Base-by-base conservation (phyloP, 2,797 vertebrate genomes). In the Premnoplex brunnescens region DNA sequence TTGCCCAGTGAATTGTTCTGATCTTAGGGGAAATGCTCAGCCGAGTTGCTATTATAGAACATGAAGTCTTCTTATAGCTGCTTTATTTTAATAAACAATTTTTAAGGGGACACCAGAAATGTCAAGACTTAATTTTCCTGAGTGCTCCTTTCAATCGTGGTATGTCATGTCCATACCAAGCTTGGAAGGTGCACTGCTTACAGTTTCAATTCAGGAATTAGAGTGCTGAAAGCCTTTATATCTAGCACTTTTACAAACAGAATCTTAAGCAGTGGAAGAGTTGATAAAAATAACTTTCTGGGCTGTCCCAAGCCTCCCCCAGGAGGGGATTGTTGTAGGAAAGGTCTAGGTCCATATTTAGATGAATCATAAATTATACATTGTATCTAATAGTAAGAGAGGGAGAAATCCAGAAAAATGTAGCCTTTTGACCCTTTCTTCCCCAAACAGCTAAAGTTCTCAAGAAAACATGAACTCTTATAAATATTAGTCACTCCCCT, bases 381-480 rank as follows among this genome's bases (percentile, higher is more conserved):
- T 12, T 58, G 14, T 62, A 85, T 83, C 67, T 76, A 82, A 23
- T 28, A 87, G 21, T 66, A 62, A 79, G 43, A 80, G 58, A 68
- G 58, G 59, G 51, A 84, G 63, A 85, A 91, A 96, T 66, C 7
- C 44, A 94, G 67, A 93, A 95, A 91, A 90, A 95, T 41, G 10
- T 73, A 84, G 81, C 77, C 80, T 85, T 34, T 90, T 81, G 73
- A 78, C 51, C 74, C 43, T 91, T 77, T 54, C 73, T 84, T 85
- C 49, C 16, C 72, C 63, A 71, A 82, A 82, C 32, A 90, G 80
- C 67, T 92, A 48, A 91, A 93, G 72, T 85, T 97, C 88, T 94
- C 89, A 94, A 85, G 90, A 93, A 94, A 88, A 84, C 63, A 94
- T 32, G 58, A 92, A 44, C 63, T 79, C 36, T 80, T 97, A 87